These are phyloP conservation scores for Agrochola litura DNA, from an alignment of 2,888 invertebrate genomes.

Conservation along the genomic window DNA sequence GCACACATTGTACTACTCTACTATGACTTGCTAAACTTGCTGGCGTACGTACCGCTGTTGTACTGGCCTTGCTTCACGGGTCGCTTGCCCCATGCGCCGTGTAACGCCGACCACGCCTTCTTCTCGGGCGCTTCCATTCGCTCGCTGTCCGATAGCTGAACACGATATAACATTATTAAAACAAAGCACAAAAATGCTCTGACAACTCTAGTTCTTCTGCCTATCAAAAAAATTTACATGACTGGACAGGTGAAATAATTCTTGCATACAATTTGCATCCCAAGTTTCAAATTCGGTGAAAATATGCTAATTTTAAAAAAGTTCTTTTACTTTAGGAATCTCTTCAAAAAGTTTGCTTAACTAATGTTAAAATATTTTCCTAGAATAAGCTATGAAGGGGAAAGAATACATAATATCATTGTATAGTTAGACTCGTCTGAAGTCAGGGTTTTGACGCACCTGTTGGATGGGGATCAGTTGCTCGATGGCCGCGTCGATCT, in stretches of 20 bases:
- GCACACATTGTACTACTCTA: background rate
- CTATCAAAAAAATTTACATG: background rate
- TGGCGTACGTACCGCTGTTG: slow-evolving; percentile 78
- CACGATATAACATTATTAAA: slow-evolving; percentile 6
- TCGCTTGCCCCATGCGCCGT: slow-evolving; percentile 94
- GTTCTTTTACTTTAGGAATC: slow-evolving; percentile 38
- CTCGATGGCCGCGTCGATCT: slow-evolving; percentile 81
- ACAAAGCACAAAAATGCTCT: background rate
- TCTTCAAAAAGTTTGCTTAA: slow-evolving; percentile 34
- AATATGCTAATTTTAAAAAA: slow-evolving; percentile 54
- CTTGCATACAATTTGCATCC: slow-evolving; percentile 53
- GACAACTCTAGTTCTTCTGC: background rate
- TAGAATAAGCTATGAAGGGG: slow-evolving; percentile 31
- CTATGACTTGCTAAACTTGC: background rate
- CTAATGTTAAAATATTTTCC: slow-evolving; percentile 47
- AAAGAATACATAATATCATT: slow-evolving; percentile 11
- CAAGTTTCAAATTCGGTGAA: slow-evolving; percentile 42
- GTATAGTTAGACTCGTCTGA: background rate
- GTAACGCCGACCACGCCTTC: slow-evolving; percentile 93
- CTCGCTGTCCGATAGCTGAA: slow-evolving; percentile 67
- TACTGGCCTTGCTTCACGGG: slow-evolving; percentile 86
- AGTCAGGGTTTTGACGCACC: slow-evolving; percentile 64
- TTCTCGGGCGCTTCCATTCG: slow-evolving; percentile 88
- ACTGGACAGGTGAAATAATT: slow-evolving; percentile 42
- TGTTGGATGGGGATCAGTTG: slow-evolving; percentile 80